Evolutionary conservation across 2,888 invertebrate species (phyloP), one percentile per base, ranked within the genome.

Genomic region (Lamellibrachia columna): DNA sequence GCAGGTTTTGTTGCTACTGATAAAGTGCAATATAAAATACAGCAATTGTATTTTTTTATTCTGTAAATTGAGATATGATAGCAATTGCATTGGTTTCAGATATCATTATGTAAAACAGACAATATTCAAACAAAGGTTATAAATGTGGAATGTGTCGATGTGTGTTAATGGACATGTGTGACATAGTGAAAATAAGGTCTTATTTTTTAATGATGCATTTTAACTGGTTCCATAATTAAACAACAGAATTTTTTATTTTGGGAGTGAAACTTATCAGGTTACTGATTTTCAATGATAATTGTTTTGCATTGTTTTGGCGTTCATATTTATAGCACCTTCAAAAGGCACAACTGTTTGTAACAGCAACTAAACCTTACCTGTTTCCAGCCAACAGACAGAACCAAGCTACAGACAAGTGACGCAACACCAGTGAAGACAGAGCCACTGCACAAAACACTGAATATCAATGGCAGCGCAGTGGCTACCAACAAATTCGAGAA

Each of bases 401-500:
- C 15, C 75, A n/a, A 75, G 75, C 75, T 3, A n/a, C 75, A 11
- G 6, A 15, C 4, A 15, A 75, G 28, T 2, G 28, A 9, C 11
- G 53, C 91, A 53, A 28, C 28, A n/a, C 28, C 91, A 91, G 53
- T 22, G 9, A 91, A 91, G 53, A 28, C 91, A 4, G 75, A 75
- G 4, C n/a, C 75, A 4, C 55, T 91, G 22, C 91, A 91, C 3
- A 91, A 91, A 53, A 58, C 91, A 28, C 91, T 91, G 53, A 55
- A 53, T 8, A 53, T 55, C 22, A 53, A 91, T n/a, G 91, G 91
- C 53, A 40, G 53, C n/a, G 53, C 91, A 53, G 90, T 92, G 92
- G 8, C 90, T 60, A 8, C 90, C 75, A 75, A 92, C 58, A 95
- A 95, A 40, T 96, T 96, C 93, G 95, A 95, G 93, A 94, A 95